Evolutionary conservation across 2,113 vertebrate species (phyloP).

Genomic region (Corythornis madagascariensis): DNA sequence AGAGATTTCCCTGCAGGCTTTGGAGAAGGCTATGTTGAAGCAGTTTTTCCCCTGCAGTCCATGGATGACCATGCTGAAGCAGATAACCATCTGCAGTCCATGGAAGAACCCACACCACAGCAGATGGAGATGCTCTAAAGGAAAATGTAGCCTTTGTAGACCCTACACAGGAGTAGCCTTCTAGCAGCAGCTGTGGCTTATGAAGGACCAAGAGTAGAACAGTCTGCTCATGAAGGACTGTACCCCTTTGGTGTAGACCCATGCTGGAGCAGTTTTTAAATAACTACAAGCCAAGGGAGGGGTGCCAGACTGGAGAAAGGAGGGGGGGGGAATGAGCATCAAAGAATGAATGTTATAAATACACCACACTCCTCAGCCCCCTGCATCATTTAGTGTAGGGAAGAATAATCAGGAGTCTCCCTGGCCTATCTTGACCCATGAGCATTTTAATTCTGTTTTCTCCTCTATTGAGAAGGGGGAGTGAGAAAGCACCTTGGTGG

Average conservation of each 20-base stretch:
- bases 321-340: neutral
- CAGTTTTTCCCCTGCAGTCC: neutral
- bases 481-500: neutral
- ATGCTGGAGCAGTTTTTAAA: neutral
- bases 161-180: neutral
- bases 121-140: neutral
- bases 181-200: neutral
- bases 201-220: neutral
- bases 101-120: neutral
- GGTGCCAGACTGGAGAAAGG: neutral
- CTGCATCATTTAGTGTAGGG: fast-evolving
- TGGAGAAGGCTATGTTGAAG: neutral
- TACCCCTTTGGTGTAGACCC: neutral
- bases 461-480: neutral
- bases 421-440: neutral
- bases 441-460: neutral
- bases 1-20: neutral
- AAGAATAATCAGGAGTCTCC: neutral
- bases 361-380: neutral
- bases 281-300: neutral
- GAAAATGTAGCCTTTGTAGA: neutral
- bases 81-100: neutral
- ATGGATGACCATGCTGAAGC: neutral
- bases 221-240: neutral
- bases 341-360: neutral